A percentile compares a stretch with the other conserved stretches of the same genome.
Evolutionary conservation across 2,888 invertebrate species (phyloP).

Genomic region (Cerceris rybyensis): DNA sequence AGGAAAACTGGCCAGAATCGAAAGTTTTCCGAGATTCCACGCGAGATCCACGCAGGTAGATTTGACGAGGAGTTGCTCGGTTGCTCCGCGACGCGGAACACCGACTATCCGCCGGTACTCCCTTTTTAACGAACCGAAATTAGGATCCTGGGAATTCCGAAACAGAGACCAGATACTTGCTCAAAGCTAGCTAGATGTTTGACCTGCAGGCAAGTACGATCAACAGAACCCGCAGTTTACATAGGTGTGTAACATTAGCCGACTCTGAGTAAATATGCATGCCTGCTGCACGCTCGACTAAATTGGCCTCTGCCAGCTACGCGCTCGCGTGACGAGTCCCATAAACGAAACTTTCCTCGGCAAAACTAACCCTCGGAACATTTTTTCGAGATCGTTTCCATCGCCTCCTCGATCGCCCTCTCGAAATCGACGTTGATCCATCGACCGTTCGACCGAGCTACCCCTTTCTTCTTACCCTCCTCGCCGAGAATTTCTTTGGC

Average conservation of each 20-base stretch:
- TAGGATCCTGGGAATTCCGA: constrained; percentile 46
- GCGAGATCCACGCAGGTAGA: neutral
- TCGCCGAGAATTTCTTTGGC: neutral
- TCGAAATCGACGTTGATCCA: neutral
- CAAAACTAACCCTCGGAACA: constrained; percentile 66
- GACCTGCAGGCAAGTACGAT: constrained; percentile 69
- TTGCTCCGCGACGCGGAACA: neutral
- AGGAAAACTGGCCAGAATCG: neutral
- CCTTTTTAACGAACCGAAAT: constrained; percentile 42
- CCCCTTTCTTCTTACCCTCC: neutral
- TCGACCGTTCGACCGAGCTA: neutral
- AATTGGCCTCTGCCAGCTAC: constrained; percentile 29
- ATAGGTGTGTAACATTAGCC: constrained; percentile 72
- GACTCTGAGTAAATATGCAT: constrained; percentile 71
- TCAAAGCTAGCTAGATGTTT: constrained; percentile 74
- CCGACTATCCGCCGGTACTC: neutral
- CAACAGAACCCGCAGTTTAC: constrained; percentile 69
- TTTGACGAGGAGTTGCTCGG: neutral
- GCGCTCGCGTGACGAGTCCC: constrained; percentile 63
- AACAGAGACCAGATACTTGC: constrained; percentile 51
- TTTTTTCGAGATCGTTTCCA: constrained; percentile 52
- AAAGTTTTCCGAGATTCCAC: neutral
- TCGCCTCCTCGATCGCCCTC: neutral
- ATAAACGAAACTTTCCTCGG: constrained; percentile 56
- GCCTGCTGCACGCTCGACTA: constrained; percentile 66